A percentile compares a stretch with the other conserved stretches of the same genome.
Evolutionary conservation across 2,888 invertebrate species (phyloP).

Genomic region (Magallana nippona): DNA sequence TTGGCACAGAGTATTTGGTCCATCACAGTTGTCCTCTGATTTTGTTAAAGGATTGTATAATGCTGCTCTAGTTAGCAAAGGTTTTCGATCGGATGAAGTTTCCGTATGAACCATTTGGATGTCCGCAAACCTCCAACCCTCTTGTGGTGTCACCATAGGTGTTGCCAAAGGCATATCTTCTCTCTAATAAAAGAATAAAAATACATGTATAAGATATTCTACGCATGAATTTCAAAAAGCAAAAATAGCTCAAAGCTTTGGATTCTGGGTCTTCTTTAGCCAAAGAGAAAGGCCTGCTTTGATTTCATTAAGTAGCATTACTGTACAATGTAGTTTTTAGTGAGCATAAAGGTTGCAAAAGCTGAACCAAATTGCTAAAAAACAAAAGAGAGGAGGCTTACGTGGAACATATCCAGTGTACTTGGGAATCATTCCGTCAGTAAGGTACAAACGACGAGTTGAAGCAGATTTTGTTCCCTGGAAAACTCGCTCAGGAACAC

Average conservation of each 20-base stretch:
- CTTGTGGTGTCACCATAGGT: constrained; percentile 80
- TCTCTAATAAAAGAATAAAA: constrained; percentile 69
- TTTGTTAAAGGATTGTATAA: not conserved
- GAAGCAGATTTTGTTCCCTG: constrained; percentile 17
- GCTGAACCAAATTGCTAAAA: not conserved
- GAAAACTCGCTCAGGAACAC: constrained; percentile 56
- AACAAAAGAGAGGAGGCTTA: constrained; percentile 60
- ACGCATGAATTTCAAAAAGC: too few relatives aligned
- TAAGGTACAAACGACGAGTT: constrained; percentile 69
- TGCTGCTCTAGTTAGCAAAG: constrained; percentile 34
- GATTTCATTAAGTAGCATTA: too few relatives aligned
- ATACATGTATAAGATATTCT: too few relatives aligned
- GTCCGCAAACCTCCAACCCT: constrained; percentile 76
- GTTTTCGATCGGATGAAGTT: constrained; percentile 52
- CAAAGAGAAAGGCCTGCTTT: too few relatives aligned
- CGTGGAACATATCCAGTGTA: constrained; percentile 80
- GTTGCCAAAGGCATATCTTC: constrained; percentile 77
- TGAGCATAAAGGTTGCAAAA: too few relatives aligned
- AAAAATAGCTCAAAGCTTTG: too few relatives aligned
- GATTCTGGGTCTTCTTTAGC: too few relatives aligned
- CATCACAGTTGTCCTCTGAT: not conserved
- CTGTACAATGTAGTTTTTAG: too few relatives aligned
- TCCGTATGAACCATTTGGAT: constrained; percentile 68
- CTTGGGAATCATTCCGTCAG: constrained; percentile 80
- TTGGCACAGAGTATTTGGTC: constrained; percentile 31